A percentile compares a stretch with the other conserved stretches of the same genome.
These are phyloP conservation scores for Phyllotreta striolata DNA, from an alignment of 2,888 invertebrate species.

Conservation along the genomic window DNA sequence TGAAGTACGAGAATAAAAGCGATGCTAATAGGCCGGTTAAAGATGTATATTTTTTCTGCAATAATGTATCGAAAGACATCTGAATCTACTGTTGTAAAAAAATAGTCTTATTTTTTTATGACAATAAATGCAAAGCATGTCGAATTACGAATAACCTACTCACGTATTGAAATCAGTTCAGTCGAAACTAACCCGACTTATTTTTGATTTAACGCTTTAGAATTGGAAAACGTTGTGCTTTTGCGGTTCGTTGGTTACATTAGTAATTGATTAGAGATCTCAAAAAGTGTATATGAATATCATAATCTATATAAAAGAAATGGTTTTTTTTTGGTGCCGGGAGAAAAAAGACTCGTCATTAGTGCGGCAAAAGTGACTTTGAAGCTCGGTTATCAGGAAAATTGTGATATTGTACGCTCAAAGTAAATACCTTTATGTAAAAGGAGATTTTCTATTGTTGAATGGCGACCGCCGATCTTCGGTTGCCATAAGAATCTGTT, in stretches of 20 bases:
- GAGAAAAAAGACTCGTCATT: slow-evolving; percentile 41
- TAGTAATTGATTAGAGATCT: slow-evolving; percentile 25
- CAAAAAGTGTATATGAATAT: slow-evolving; percentile 18
- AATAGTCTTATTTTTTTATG: slow-evolving; percentile 12
- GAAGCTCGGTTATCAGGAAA: slow-evolving; percentile 31
- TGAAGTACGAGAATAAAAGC: no score
- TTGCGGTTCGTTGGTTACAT: slow-evolving; percentile 1
- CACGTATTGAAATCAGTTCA: no score
- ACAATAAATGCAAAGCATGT: slow-evolving; percentile 1
- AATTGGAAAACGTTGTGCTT: slow-evolving; percentile 6
- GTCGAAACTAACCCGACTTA: no score
- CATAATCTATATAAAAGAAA: slow-evolving; percentile 7
- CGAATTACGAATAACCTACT: no score
- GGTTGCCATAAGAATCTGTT: neutral
- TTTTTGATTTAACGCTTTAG: no score
- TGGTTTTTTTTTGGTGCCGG: slow-evolving; percentile 20
- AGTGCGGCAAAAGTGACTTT: slow-evolving; percentile 34
- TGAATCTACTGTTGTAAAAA: slow-evolving; percentile 16
- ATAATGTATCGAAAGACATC: no score
- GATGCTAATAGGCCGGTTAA: no score
- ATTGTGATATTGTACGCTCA: slow-evolving; percentile 36
- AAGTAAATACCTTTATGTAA: slow-evolving; percentile 11
- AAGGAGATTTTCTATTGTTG: slow-evolving; percentile 33
- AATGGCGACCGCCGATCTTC: slow-evolving; percentile 26
- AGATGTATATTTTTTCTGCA: no score